Conservation (phyloP, 2,888 invertebrate species). For the Leptinotarsa juncta region DNA sequence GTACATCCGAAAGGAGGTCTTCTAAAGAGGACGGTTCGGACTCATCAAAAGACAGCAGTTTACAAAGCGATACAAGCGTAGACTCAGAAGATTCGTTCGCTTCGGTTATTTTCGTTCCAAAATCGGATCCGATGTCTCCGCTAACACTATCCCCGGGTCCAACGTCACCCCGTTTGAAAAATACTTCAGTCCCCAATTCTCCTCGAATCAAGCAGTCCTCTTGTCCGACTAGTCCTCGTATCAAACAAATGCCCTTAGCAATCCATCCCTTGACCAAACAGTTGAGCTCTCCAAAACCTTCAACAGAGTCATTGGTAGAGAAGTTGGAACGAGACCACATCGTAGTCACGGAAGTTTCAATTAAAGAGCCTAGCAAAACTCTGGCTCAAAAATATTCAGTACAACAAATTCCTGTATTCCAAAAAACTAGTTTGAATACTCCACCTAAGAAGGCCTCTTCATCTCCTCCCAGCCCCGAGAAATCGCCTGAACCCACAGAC, state of each 20-base stretch:
- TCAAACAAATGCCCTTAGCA: constrained; percentile 72
- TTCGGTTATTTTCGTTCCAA: constrained; percentile 91
- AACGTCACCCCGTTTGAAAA: constrained; percentile 73
- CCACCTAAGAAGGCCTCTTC: constrained; percentile 39
- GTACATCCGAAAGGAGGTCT: constrained; percentile 73
- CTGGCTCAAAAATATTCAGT: constrained; percentile 63
- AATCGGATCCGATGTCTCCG: constrained; percentile 78
- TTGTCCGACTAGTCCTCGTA: constrained; percentile 74
- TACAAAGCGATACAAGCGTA: constrained; percentile 93
- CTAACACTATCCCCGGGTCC: constrained; percentile 72
- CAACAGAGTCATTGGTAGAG: constrained; percentile 52
- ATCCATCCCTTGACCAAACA: constrained; percentile 72
- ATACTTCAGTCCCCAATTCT: constrained; percentile 82
- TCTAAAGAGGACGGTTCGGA: constrained; percentile 86
- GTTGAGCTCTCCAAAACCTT: constrained; percentile 70
- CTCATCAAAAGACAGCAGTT: constrained; percentile 75
- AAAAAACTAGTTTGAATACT: constrained; percentile 56
- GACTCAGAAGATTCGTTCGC: constrained; percentile 95
- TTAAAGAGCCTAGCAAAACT: constrained; percentile 45
- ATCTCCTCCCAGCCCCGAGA: constrained; percentile 46
- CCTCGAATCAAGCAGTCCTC: constrained; percentile 79
- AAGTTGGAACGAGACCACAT: constrained; percentile 56
- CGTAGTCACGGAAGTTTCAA: constrained; percentile 46
- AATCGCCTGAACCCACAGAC: constrained; percentile 45
- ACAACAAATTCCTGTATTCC: constrained; percentile 63